Evolutionary conservation across 92 coral and sea anemone species (phyloP), one percentile per base, ranked within the genome.

Genomic region (Paramuricea clavata): DNA sequence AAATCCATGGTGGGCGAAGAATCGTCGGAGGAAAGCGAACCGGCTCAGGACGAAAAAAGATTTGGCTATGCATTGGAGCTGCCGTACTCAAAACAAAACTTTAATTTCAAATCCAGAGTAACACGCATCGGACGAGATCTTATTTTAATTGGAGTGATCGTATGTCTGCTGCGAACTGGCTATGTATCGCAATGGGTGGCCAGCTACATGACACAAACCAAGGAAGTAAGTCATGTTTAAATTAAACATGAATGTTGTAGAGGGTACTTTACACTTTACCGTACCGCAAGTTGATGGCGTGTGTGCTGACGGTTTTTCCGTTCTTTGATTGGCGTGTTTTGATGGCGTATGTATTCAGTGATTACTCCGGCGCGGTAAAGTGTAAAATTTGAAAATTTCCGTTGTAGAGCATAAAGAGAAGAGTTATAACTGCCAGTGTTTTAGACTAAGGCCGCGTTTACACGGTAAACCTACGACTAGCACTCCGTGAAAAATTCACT

Each of bases 31-130:
- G 62, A 54, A 54, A 54, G 62, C 11, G 26, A 54, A 21, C 43
- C 67, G 6, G 12, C 10, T 28, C 42, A 12, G 27, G 44, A 76
- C 26, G 67, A 49, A 50, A 52, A 34, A 39, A 79, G 5, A 36
- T 33, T 10, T 15, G 22, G 73, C 28, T 79, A 57, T 30, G 73
- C 73, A 4, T 41, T 79, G 27, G 84, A 79, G 17, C 43, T 79
- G 2, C 84, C 84, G 33, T 79, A 79, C 49, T 57, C 84, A 3
- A 79, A 79, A 61, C 84, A 79, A 35, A 79, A 79, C 31, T 21
- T 35, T 2, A 79, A 79, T 12, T 79, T 79, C 30, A 79, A 79
- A 47, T 23, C 26, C 16, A 28, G 73, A 25, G 54, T 59, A 16
- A 79, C 73, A 3, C 52, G 73, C 6, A 22, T 79, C 15, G 84